Percentiles rank a stretch among this genome's conserved stretches.
Conservation (phyloP, 53 echinoderm and acorn worm species). For the Holothuria leucospilota region DNA sequence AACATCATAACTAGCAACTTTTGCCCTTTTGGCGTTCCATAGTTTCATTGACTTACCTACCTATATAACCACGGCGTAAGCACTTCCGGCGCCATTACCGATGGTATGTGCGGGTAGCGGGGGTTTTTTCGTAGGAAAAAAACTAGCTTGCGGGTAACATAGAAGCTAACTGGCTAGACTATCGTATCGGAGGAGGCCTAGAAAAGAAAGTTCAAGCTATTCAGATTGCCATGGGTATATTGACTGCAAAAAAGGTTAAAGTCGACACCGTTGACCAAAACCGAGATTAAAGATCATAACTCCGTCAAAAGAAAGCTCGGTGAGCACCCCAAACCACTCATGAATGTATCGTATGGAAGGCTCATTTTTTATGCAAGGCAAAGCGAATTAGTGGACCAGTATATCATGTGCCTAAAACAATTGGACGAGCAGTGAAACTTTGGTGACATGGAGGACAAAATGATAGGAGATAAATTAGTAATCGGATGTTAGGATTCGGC, state of each 20-base stretch:
- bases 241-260: conserved; percentile 38
- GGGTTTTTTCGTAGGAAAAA: too few relatives aligned
- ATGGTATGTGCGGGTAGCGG: too few relatives aligned
- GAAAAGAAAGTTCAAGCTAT: conserved; percentile 20
- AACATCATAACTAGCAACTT: too few relatives aligned
- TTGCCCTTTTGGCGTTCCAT: too few relatives aligned
- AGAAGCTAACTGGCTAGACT: conserved; percentile 34
- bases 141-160: too few relatives aligned
- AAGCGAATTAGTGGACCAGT: conserved; percentile 40
- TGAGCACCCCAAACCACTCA: conserved; percentile 26
- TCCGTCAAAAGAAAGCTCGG: conserved; percentile 10
- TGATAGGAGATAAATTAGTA: conserved; percentile 14
- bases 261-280: background rate
- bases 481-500: background rate
- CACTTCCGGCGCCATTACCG: too few relatives aligned
- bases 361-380: conserved; percentile 2
- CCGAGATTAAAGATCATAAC: conserved; percentile 27
- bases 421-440: conserved; percentile 1
- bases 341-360: conserved; percentile 5
- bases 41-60: too few relatives aligned
- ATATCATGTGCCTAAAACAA: conserved; percentile 38
- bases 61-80: too few relatives aligned
- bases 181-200: conserved; percentile 33
- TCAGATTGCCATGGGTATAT: too few relatives aligned
- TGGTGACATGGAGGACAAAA: conserved; percentile 2